Base-by-base conservation (phyloP, 2,113 vertebrate species). In the Odontesthes bonariensis region DNA sequence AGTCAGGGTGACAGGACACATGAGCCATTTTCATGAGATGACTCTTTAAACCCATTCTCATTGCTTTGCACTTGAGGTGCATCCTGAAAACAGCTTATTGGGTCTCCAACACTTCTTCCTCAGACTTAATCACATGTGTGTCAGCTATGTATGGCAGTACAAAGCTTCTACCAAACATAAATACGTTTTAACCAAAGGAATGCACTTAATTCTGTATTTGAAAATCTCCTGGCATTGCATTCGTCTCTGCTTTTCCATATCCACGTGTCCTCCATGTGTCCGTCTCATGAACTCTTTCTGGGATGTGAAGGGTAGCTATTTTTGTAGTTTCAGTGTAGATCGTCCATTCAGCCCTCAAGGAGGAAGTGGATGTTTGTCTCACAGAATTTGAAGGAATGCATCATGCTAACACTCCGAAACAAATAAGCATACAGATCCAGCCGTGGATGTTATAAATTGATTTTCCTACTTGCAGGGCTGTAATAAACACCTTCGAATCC, bases 401-500 rank as follows among this genome's bases (percentile, higher is more conserved):
- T 79, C 0, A n/a, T 22, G 67, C 60, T 44, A 55, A 65, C 58
- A 12, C 69, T 55, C 64, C 46, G 60, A 72, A 57, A 78, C 9
- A 76, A 77, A 83, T 86, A 79, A 83, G 56, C 82, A 83, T 71
- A 74, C 42, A 75, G 61, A 85, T 63, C 73, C 62, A 67, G 19
- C 44, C 49, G 10, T 49, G 46, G 75, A 80, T 76, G 70, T 68
- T 84, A 54, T 55, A 72, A 88, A 89, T 82, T 58, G 63, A 67
- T 74, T 84, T 83, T 42, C 40, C 70, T 54, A 35, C 56, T 27
- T 19, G 46, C 57, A 60, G 64, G 75, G 71, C 64, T 74, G 59
- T 82, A 71, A 86, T 85, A 86, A 83, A 85, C 84, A 87, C 73
- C 71, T 42, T 54, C 42, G 51, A 14, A 46, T 81, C 62, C 60